Evolutionary conservation across 2,113 vertebrate species (phyloP).

Genomic region (Aix galericulata): DNA sequence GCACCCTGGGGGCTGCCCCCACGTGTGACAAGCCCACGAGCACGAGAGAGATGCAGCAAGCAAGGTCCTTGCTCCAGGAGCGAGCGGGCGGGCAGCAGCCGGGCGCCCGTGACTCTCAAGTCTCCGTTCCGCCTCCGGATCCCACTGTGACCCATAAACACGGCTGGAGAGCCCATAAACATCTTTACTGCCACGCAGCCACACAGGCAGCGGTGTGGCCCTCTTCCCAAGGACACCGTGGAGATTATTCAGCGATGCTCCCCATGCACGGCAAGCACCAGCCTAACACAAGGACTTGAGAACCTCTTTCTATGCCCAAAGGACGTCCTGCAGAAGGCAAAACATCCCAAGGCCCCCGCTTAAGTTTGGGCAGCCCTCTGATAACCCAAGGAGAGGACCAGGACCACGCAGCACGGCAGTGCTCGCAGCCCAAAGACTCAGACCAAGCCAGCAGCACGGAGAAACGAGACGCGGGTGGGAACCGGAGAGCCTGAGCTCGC

Average conservation of each 20-base stretch:
- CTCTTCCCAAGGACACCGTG: rapidly evolving
- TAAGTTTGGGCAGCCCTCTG: background rate
- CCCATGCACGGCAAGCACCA: background rate
- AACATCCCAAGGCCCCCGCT: background rate
- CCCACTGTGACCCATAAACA: background rate
- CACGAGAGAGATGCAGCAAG: background rate
- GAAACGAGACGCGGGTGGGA: background rate
- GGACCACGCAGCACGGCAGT: background rate
- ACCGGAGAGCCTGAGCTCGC: background rate
- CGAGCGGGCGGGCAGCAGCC: background rate
- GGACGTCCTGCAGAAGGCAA: background rate
- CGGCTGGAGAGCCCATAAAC: background rate
- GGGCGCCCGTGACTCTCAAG: background rate
- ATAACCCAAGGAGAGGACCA: background rate
- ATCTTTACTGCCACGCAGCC: background rate
- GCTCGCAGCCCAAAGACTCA: background rate
- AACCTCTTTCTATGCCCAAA: background rate
- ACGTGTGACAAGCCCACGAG: background rate
- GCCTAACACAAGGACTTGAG: background rate
- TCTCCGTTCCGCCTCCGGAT: background rate
- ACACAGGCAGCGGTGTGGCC: background rate
- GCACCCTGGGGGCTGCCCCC: background rate
- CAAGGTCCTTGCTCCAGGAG: background rate
- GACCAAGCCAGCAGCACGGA: rapidly evolving
- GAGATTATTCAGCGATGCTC: background rate